A percentile compares a stretch with the other conserved stretches of the same genome.
Evolutionary conservation across 1,140 invertebrate species (phyloP).

Genomic region (Micrasema longulum): DNA sequence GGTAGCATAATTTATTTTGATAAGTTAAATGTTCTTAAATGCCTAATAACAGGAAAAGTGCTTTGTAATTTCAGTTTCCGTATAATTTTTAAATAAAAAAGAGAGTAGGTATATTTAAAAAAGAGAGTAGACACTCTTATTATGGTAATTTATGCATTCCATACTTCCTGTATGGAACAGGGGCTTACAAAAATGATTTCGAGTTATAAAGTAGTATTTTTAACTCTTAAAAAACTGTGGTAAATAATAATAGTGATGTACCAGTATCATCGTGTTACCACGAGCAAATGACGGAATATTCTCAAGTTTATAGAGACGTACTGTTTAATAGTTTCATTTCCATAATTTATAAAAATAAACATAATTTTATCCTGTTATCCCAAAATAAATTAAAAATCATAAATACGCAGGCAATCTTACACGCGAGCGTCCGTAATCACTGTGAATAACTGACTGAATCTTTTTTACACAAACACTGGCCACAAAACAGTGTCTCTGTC

Average conservation of each 20-base stretch:
- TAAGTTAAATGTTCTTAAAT: not conserved
- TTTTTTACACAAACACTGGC: no score
- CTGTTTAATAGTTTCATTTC: no score
- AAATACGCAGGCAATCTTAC: not conserved
- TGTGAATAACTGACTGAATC: not conserved
- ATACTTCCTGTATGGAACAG: slow-evolving; percentile 14
- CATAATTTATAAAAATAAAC: no score
- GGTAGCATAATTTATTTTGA: slow-evolving; percentile 1
- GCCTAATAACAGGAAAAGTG: slow-evolving; percentile 18
- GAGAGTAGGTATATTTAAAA: slow-evolving; percentile 1
- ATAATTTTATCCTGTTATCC: not conserved
- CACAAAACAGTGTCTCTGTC: no score
- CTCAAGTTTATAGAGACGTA: no score
- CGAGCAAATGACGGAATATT: no score
- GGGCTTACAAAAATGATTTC: not conserved
- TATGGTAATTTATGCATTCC: slow-evolving; percentile 9
- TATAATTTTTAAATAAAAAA: slow-evolving; percentile 22
- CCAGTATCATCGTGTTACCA: not conserved
- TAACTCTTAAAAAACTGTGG: no score
- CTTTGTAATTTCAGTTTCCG: slow-evolving; percentile 12
- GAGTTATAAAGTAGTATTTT: not conserved
- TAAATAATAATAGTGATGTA: not conserved
- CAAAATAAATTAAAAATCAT: no score
- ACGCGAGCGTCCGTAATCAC: not conserved
- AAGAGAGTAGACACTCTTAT: slow-evolving; percentile 9